Evolutionary conservation across 2,888 invertebrate species (phyloP), one percentile per base, ranked within the genome.

Genomic region (Epistrophe eligans): DNA sequence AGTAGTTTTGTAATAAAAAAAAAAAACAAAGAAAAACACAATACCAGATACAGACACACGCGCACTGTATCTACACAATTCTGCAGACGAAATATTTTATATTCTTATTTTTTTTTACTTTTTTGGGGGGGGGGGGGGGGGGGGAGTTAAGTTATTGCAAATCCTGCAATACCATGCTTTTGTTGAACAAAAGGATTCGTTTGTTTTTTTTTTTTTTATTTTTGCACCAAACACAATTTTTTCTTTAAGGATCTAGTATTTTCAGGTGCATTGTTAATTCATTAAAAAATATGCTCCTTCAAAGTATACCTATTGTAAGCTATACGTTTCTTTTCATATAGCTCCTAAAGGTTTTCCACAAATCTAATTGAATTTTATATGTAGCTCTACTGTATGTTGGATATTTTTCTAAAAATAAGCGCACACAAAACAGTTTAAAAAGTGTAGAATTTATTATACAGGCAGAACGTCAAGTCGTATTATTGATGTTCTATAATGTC

Each of bases 1-100:
- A 7, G n/a, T n/a, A 8, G 9, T 45, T 45, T 9, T 32, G 35
- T 58, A 0, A 38, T 24, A 38, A 38, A 5, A 6, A 0, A 38
- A 38, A 38, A 5, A 7, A 60, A 60, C 7, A 60, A 38, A 60
- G 17, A 38, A 17, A 35, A 32, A 55, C 55, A 57, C 58, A 60
- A 17, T 60, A 11, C 58, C 58, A 60, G 19, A 60, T 13, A 57
- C 58, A 60, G 58, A 60, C 38, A 60, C 58, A 60, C 58, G 58
- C 58, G 58, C 58, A 60, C 17, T 60, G 38, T 32, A 38, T 9
- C 0, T 8, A 38, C 38, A 38, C 11, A 17, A 19, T 38, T 38
- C 4, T 19, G 38, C 38, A 60, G 28, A 55, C 55, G 15, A 43
- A 55, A 15, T 11, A 7, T 55, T 58, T 17, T 9, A 10, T 40